Evolutionary conservation across 2,888 invertebrate genomes (phyloP).

Genomic region (Drosophila hamatofila): DNA sequence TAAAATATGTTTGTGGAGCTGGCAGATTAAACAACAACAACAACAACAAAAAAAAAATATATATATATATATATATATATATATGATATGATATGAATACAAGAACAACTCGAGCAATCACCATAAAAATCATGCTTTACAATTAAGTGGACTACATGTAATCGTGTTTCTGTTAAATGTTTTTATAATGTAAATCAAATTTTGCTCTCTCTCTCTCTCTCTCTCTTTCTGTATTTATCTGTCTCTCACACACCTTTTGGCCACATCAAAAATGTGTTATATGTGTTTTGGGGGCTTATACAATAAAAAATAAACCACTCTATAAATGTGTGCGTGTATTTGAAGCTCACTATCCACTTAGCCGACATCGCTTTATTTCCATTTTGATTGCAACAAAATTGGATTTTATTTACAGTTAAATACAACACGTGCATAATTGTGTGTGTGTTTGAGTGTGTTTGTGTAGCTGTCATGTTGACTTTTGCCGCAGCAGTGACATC

Average conservation of each 20-base stretch:
- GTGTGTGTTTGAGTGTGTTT: slow-evolving; percentile 17
- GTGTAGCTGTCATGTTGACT: slow-evolving; percentile 60
- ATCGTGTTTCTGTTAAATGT: slow-evolving; percentile 8
- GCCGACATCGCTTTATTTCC: slow-evolving; percentile 33
- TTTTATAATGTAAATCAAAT: slow-evolving; percentile 38
- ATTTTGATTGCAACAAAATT: slow-evolving; percentile 46
- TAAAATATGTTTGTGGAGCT: background rate
- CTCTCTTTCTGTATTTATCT: slow-evolving; percentile 8
- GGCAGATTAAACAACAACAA: too few relatives aligned
- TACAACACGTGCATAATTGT: slow-evolving; percentile 2
- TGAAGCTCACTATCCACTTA: slow-evolving; percentile 4
- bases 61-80: background rate
- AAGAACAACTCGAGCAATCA: background rate
- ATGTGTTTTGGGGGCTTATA: slow-evolving; percentile 26
- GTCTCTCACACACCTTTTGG: slow-evolving; percentile 16
- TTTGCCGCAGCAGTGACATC: slow-evolving; percentile 54
- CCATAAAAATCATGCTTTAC: slow-evolving; percentile 3
- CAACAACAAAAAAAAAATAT: too few relatives aligned
- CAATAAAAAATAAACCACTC: slow-evolving; percentile 9
- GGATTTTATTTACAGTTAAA: slow-evolving; percentile 54
- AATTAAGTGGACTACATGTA: slow-evolving; percentile 11
- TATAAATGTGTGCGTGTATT: slow-evolving; percentile 13
- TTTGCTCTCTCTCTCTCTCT: slow-evolving; percentile 10
- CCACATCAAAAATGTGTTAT: slow-evolving; percentile 21
- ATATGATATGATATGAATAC: background rate